Evolutionary conservation across 37 sponge, comb jelly and placozoan genomes (phyloP), one percentile per base, ranked within the genome.

Genomic region (Tethya wilhelma): DNA sequence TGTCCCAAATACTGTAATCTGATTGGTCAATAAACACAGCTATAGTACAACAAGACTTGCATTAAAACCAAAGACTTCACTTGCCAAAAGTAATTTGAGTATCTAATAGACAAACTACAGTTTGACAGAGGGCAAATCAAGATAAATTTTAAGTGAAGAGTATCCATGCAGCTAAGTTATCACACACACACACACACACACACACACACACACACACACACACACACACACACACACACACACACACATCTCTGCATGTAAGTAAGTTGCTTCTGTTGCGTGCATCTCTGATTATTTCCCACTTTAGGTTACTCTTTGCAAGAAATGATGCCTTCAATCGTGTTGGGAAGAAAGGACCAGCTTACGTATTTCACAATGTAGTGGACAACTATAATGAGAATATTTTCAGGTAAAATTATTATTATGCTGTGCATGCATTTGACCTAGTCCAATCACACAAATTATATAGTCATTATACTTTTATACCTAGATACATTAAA

Each of bases 301-400:
- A 49, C 14, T 29, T 34, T 64, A 83, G 93, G 38, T 56, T 92
- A 33, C 25, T 93, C 39, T 84, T 76, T 74, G 63, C 62, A 8
- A 49, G 93, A 56, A 89, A 93, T 80, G 93, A 93, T 80, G 81
- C 86, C 26, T 31, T 93, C 31, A 37, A 49, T 23, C 44, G 93
- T 26, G 73, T 85, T 44, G 86, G 85, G 20, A 23, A 42, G 1
- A 57, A 60, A 2, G 85, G 89, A 2, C 87, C 91, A 25, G 31
- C 2, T 4, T 88, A 88, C 31, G n/a, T 26, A 17, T 33, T 93
- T 29, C 34, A 32, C 22, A 26, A 76, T 28, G 77, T 84, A 2
- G 33, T 69, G 12, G 81, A 88, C 70, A 88, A 85, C 59, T 87
- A 78, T 40, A 65, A 73, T 37, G 33, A 63, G 17, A 20, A 74